phyloP scores from a whole-genome alignment of 2,888 invertebrate species.

The Polyommatus iphigenia region DNA sequence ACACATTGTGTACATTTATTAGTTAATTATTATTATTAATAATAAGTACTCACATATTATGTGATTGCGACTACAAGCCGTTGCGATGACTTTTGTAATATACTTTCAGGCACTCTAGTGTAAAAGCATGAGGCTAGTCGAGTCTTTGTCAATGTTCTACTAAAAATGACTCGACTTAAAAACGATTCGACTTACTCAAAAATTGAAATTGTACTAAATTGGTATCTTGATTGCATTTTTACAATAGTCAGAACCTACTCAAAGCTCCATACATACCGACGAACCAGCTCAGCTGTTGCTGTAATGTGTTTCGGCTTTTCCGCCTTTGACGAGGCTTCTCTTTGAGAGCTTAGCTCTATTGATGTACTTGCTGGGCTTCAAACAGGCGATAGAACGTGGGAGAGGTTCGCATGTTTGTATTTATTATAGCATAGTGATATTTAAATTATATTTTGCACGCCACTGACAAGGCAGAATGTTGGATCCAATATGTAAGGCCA shows the following conservation, averaged over 20 bases:
- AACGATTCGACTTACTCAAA: no score
- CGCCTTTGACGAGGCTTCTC: constrained; percentile 55
- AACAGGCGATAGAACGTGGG: constrained; percentile 46
- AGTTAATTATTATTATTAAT: no score
- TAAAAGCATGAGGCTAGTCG: no score
- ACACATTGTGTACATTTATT: no score
- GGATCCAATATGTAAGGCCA: no score
- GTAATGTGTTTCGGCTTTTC: constrained; percentile 34
- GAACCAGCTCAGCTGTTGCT: constrained; percentile 10
- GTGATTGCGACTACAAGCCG: no score
- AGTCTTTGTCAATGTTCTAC: no score
- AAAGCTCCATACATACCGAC: not conserved
- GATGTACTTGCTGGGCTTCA: constrained; percentile 70
- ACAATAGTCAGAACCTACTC: not conserved
- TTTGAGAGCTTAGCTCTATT: constrained; percentile 69
- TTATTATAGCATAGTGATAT: not conserved
- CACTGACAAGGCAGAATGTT: no score
- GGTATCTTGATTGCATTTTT: not conserved
- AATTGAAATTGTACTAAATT: not conserved
- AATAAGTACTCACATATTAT: no score
- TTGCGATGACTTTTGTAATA: no score
- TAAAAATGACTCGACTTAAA: no score
- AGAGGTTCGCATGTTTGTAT: not conserved
- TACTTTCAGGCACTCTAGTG: no score
- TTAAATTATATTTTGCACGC: not conserved